phyloP scores from a whole-genome alignment of 1,140 invertebrate species.

The Bombus turneri region DNA sequence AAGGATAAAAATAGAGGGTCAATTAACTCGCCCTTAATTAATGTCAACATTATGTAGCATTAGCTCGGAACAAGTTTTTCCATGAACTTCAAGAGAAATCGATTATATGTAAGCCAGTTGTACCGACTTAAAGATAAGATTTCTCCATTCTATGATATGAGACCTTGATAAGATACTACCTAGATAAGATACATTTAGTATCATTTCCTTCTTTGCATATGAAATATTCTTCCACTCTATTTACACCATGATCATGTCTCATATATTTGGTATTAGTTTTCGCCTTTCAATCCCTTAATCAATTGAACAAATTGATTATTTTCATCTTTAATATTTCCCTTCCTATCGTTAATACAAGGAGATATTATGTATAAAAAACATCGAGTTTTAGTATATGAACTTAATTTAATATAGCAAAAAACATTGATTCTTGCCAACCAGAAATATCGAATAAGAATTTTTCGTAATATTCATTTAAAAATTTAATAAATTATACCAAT shows the following conservation, averaged over 20 bases:
- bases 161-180: background rate
- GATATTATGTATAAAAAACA: background rate
- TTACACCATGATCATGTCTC: background rate
- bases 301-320: background rate
- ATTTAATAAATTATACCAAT: background rate
- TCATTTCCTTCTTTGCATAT: background rate
- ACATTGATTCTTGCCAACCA: background rate
- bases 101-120: background rate
- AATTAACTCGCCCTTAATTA: constrained; percentile 10
- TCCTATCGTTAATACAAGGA: background rate
- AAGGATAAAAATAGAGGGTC: background rate
- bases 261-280: background rate
- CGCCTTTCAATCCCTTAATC: background rate
- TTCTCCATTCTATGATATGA: background rate
- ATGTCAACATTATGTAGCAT: background rate
- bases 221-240: background rate
- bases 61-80: background rate
- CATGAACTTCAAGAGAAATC: constrained; percentile 19
- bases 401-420: background rate
- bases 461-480: background rate
- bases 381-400: background rate
- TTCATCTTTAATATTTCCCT: background rate
- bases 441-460: background rate
- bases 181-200: background rate
- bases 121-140: background rate